These are phyloP conservation scores for Phrynocephalus guinanensis DNA, from an alignment of 2,797 vertebrate genomes.

Conservation along the genomic window DNA sequence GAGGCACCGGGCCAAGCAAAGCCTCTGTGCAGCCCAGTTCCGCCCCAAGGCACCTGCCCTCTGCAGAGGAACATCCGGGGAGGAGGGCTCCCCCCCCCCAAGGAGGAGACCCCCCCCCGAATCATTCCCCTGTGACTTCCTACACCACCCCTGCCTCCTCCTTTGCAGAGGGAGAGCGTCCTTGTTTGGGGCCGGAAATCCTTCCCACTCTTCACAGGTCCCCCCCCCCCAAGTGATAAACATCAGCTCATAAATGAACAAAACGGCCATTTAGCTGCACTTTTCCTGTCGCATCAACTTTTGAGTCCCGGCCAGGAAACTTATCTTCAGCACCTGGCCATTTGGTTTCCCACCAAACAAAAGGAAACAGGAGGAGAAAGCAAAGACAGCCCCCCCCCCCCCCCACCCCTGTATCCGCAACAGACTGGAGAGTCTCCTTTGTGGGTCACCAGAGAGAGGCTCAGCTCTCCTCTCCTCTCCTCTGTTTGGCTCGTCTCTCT, in stretches of 20 bases:
- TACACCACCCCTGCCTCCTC: background rate
- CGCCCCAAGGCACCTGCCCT: background rate
- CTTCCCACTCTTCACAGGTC: background rate
- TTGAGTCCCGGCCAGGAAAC: constrained; percentile 32
- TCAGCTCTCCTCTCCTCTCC: background rate
- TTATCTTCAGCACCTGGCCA: background rate
- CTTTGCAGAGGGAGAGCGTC: too few species aligned
- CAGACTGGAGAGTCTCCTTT: background rate
- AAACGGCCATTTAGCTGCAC: background rate
- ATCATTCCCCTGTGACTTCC: background rate
- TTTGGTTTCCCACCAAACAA: constrained; percentile 36
- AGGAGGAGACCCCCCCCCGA: background rate
- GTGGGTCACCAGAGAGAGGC: background rate
- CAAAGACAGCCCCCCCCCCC: too few species aligned
- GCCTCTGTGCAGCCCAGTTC: too few species aligned
- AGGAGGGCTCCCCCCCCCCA: background rate
- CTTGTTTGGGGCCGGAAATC: constrained; percentile 15
- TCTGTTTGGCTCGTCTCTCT: too few species aligned
- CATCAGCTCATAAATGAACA: constrained; percentile 12
- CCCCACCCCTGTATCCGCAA: background rate
- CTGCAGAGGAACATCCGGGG: background rate
- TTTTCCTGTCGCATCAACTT: background rate
- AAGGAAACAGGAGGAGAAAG: constrained; percentile 23
- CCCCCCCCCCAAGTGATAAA: background rate
- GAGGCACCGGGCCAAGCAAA: background rate